Conservation (phyloP, 92 coral and sea anemone genomes). For the Metridium senile region DNA sequence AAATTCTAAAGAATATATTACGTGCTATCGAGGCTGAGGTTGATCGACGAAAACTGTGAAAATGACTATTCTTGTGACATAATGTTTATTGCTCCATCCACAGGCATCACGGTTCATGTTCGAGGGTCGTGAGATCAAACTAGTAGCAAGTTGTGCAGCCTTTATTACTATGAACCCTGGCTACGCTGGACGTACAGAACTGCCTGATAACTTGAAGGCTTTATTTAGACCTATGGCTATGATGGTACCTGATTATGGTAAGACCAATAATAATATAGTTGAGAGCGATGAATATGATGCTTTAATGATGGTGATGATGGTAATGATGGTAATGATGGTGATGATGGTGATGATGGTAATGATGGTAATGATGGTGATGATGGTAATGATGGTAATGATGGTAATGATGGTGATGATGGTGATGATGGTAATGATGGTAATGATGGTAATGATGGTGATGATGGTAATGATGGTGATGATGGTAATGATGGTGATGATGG, state of each 20-base stretch:
- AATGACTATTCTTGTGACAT: too few species aligned
- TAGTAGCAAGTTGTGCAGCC: slow-evolving; percentile 96
- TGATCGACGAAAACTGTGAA: too few species aligned
- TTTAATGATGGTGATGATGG: neutral
- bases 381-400: neutral
- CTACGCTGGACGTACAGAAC: slow-evolving; percentile 98
- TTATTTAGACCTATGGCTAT: slow-evolving; percentile 99
- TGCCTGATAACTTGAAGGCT: slow-evolving; percentile 99
- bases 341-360: neutral
- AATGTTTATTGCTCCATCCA: too few species aligned
- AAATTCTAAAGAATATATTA: too few species aligned
- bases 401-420: neutral
- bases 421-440: neutral
- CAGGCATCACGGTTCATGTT: slow-evolving; percentile 99
- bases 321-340: neutral
- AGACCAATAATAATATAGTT: slow-evolving; percentile 1
- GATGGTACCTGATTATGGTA: slow-evolving; percentile 99
- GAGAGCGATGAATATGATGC: neutral
- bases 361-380: neutral
- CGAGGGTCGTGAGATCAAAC: slow-evolving; percentile 98
- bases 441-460: neutral
- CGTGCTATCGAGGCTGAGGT: too few species aligned
- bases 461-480: too few species aligned
- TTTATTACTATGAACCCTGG: slow-evolving; percentile 99
- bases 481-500: too few species aligned